These are phyloP conservation scores for Enoplosus armatus DNA, from an alignment of 2,797 vertebrate genomes.

Conservation along the genomic window DNA sequence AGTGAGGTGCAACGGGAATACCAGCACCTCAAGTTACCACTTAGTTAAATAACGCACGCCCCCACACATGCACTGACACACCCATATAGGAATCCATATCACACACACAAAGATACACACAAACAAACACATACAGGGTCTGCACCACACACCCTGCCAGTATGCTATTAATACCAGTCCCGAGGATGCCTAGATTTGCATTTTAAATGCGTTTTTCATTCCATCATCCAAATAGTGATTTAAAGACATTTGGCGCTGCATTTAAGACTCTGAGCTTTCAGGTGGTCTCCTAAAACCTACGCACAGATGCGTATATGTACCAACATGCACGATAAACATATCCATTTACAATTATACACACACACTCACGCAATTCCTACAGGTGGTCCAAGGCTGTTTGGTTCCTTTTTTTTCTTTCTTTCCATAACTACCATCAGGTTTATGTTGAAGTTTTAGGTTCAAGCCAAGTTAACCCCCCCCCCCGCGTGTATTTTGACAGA, in stretches of 20 bases:
- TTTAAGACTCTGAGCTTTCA: conserved; percentile 48
- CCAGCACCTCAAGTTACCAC: conserved; percentile 81
- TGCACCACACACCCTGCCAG: conserved; percentile 38
- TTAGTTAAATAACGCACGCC: conserved; percentile 68
- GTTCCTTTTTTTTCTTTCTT: conserved; percentile 28
- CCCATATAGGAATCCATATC: conserved; percentile 58
- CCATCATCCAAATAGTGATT: conserved; percentile 62
- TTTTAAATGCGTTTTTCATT: conserved; percentile 57
- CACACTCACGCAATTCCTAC: conserved; percentile 35
- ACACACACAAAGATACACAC: conserved; percentile 25
- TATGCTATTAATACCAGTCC: conserved; percentile 71
- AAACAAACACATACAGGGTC: conserved; percentile 28
- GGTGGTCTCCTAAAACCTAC: conserved; percentile 48
- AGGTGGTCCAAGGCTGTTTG: conserved; percentile 53
- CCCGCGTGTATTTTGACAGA: conserved; percentile 55
- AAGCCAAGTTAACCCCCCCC: conserved; percentile 41
- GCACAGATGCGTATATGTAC: conserved; percentile 21
- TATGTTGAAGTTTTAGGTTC: conserved; percentile 61
- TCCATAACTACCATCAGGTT: conserved; percentile 58
- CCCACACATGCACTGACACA: conserved; percentile 59
- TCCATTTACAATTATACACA: conserved; percentile 35
- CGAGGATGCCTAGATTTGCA: conserved; percentile 64
- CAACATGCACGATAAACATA: conserved; percentile 44
- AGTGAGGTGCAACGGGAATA: conserved; percentile 79
- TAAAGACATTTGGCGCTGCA: conserved; percentile 59